Evolutionary conservation across 2,113 vertebrate species (phyloP).

Genomic region (Myxocyprinus asiaticus): DNA sequence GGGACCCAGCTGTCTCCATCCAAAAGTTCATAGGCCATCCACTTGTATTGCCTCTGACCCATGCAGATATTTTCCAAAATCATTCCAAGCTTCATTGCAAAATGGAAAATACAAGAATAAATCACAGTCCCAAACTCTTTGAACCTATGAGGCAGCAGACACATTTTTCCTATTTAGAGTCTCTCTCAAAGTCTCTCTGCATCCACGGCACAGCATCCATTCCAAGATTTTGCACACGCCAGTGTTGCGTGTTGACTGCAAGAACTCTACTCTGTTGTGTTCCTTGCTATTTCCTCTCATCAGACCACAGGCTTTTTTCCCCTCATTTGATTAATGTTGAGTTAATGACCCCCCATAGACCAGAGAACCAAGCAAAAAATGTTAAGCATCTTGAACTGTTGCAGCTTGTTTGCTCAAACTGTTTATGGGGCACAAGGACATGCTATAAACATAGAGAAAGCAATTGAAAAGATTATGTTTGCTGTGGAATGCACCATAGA

Average conservation of each 20-base stretch:
- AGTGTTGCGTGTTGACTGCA: conserved; percentile 53
- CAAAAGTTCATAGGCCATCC: conserved; percentile 5
- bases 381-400: conserved; percentile 57
- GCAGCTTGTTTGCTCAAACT: conserved; percentile 53
- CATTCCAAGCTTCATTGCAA: conserved; percentile 37
- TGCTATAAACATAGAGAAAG: conserved; percentile 52
- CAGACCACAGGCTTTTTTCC: conserved; percentile 52
- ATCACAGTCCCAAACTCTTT: conserved; percentile 39
- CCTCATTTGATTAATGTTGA: conserved; percentile 53
- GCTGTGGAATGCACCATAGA: conserved; percentile 44
- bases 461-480: conserved; percentile 49
- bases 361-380: conserved; percentile 51
- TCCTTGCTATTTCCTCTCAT: conserved; percentile 45
- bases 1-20: not conserved
- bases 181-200: conserved; percentile 27
- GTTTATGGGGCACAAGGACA: conserved; percentile 51
- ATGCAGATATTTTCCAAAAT: conserved; percentile 38
- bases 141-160: conserved; percentile 31
- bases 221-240: no score
- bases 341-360: conserved; percentile 58
- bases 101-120: conserved; percentile 37
- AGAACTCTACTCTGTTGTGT: conserved; percentile 32
- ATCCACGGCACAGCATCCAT: conserved; percentile 34
- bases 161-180: conserved; percentile 45
- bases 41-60: conserved; percentile 38